Evolutionary conservation across 2,113 vertebrate species (phyloP), one percentile per base, ranked within the genome.

Genomic region (Thryonomys swinderianus): DNA sequence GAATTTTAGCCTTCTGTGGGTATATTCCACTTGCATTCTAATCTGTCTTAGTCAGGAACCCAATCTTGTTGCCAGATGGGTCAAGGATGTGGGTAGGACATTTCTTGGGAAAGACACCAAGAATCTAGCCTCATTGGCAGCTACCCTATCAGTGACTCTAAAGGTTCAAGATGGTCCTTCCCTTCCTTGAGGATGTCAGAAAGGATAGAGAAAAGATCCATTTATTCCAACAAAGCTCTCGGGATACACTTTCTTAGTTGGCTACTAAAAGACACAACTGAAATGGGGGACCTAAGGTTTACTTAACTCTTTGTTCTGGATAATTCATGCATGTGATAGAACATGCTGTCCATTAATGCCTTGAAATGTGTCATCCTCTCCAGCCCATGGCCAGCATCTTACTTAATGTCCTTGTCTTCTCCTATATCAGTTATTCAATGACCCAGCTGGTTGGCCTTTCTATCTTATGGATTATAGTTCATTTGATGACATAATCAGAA

Each of bases 331-430:
- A 11, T 5, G 9, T 12, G 1, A 34, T 34, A 64, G 59, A 64
- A 25, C 32, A 88, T 62, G 25, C 30, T 16, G 2, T 48, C 25
- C n/a, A 1, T 51, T 8, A 76, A 21, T 59, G 16, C 23, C 32
- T 53, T 42, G 67, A 53, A 48, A 20, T 61, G 18, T 42, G 37
- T 2, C 10, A 45, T 20, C 7, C 17, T 71, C n/a, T 13, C 42
- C 17, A 61, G 23, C 2, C 14, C 16, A 5, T 8, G 14, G 10
- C 0, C 1, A 34, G 64, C 0, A 7, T 37, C 48, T 18, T 79
- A 18, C 79, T 67, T 57, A 30, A n/a, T 74, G 37, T 88, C 51
- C 21, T 42, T 9, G 55, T 45, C 53, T 14, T 91, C 23, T 57
- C 13, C 7, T 55, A 3, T 27, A 18, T 76, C 61, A 84, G 2